A percentile compares a stretch with the other conserved stretches of the same genome.
Evolutionary conservation across 1,140 invertebrate species (phyloP).

Genomic region (Ceratitis capitata): DNA sequence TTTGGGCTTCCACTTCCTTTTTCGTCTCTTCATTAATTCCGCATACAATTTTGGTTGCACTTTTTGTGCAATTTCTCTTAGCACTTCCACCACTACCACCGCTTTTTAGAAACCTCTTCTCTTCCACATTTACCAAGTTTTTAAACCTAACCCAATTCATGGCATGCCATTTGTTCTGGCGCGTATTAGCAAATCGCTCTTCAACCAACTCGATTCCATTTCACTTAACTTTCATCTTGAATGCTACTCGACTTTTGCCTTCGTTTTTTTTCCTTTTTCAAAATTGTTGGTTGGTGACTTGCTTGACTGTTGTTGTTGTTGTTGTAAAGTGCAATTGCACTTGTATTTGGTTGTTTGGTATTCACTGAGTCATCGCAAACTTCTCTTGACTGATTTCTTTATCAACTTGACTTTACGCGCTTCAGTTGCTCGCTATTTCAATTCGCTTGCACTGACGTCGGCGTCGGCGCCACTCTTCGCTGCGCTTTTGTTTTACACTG

Average conservation of each 20-base stretch:
- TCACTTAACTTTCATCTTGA: slow-evolving; percentile 22
- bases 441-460: neutral
- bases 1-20: neutral
- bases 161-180: neutral
- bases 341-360: neutral
- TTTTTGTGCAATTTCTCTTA: neutral
- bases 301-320: neutral
- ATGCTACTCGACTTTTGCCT: neutral
- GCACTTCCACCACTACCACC: neutral
- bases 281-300: neutral
- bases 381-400: slow-evolving; percentile 29
- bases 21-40: neutral
- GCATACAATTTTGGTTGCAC: neutral
- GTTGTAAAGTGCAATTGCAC: neutral
- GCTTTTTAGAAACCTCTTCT: neutral
- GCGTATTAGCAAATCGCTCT: neutral
- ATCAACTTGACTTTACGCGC: slow-evolving; percentile 21
- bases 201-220: slow-evolving; percentile 3
- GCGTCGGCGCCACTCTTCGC: neutral
- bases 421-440: neutral
- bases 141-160: neutral
- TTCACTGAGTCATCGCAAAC: slow-evolving; percentile 1
- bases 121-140: neutral
- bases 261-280: neutral
- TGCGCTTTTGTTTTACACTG: neutral